Percentiles rank a stretch among this genome's conserved stretches.
Conservation (phyloP, 1,140 invertebrate species). For the Nymphalis io region DNA sequence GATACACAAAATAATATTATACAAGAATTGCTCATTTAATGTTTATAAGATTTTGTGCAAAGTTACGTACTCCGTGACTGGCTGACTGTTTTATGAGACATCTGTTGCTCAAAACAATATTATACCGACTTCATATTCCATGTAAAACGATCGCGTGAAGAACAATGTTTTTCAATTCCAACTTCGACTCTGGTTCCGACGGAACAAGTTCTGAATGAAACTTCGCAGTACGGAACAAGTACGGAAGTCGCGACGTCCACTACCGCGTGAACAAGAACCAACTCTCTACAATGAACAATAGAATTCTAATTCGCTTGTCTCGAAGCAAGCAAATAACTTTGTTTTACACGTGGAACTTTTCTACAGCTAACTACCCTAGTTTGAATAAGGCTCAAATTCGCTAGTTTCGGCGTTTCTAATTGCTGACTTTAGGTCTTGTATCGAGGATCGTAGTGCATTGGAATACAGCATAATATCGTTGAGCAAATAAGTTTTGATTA, state of each 20-base stretch:
- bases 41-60: neutral
- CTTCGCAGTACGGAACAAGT: slow-evolving; percentile 18
- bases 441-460: neutral
- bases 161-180: slow-evolving; percentile 46
- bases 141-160: slow-evolving; percentile 14
- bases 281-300: slow-evolving; percentile 27
- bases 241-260: slow-evolving; percentile 17
- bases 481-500: neutral
- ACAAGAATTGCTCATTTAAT: no score
- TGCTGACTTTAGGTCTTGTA: neutral
- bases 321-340: slow-evolving; percentile 16
- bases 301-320: slow-evolving; percentile 27
- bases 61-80: no score
- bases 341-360: slow-evolving; percentile 22
- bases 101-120: neutral
- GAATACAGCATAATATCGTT: slow-evolving; percentile 19
- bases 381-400: slow-evolving; percentile 8
- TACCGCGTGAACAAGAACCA: slow-evolving; percentile 22
- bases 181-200: slow-evolving; percentile 30
- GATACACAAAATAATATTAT: no score
- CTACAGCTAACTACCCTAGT: slow-evolving; percentile 6
- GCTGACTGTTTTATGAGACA: neutral
- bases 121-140: neutral
- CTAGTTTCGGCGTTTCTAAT: neutral
- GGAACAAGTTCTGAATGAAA: slow-evolving; percentile 8